Base-by-base conservation (phyloP, 2,888 invertebrate species). In the Lasioglossum leucozonium region DNA sequence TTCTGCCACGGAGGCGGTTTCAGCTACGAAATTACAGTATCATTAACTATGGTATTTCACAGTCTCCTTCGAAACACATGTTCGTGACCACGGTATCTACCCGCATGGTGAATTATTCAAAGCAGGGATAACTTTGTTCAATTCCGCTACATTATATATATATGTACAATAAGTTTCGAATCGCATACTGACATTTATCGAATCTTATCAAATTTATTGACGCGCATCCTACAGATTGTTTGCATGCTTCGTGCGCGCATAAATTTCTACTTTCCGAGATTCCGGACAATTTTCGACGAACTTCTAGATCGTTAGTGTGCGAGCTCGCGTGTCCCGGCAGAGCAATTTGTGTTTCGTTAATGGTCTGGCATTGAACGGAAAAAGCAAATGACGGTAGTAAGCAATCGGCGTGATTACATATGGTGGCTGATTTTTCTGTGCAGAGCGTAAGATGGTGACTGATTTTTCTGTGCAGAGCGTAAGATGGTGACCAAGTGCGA, bases 401-500 rank as follows among this genome's bases (percentile, higher is more conserved):
- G 16, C 37, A 10, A n/a, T 47, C 34, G 67, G 26, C 4, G 26
- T 4, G 40, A 26, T 74, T 58, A 10, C 22, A 30, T n/a, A 22
- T 26, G 58, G 22, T n/a, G n/a, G 67, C n/a, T 40, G n/a, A 40
- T 67, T 30, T 30, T 71, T 18, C 65, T 42, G 88, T 87, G 40
- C 82, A 91, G n/a, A n/a, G n/a, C n/a, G n/a, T n/a, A n/a, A n/a
- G n/a, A 22, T 26, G 58, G 22, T n/a, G n/a, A 40, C n/a, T 40
- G n/a, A 40, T 67, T 30, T 30, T 71, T 18, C 65, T 42, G 88
- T 87, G 40, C 82, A 91, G 90, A 73, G 58, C 71, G 73, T 88
- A 87, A 88, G 84, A 92, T 89, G 91, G 72, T 89, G 91, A 62
- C 77, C 62, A 55, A 73, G 62, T 79, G 77, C 76, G 71, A 85